phyloP scores from a whole-genome alignment of 2,113 vertebrate species.

The Macroglossus sobrinus region DNA sequence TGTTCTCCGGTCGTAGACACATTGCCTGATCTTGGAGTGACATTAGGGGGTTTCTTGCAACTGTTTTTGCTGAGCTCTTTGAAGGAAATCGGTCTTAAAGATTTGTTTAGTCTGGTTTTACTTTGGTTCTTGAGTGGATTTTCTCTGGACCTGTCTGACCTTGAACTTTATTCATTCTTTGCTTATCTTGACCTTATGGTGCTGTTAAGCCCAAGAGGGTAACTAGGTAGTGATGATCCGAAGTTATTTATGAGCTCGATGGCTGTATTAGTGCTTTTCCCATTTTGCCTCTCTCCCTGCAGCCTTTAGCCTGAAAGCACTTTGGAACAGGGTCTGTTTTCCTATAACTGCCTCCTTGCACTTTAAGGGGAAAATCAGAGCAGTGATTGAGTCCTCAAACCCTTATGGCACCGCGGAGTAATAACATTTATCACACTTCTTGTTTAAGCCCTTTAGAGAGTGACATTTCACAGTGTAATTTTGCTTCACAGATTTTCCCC shows the following conservation, averaged over 20 bases:
- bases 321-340: conserved; percentile 39
- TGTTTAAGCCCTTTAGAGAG: conserved; percentile 68
- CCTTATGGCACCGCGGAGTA: conserved; percentile 36
- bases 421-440: conserved; percentile 67
- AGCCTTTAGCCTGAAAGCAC: conserved; percentile 41
- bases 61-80: conserved; percentile 28
- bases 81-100: conserved; percentile 25
- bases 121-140: background rate
- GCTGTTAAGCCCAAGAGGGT: conserved; percentile 14
- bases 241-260: conserved; percentile 11
- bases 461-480: conserved; percentile 72
- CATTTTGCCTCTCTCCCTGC: background rate
- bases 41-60: conserved; percentile 15
- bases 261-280: conserved; percentile 11
- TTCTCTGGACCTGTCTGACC: conserved; percentile 27
- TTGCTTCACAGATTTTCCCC: conserved; percentile 63
- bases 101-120: background rate
- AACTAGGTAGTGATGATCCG: background rate
- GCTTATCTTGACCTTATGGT: background rate
- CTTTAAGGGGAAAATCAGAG: conserved; percentile 56
- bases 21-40: conserved; percentile 29
- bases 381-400: conserved; percentile 47
- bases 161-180: conserved; percentile 30
- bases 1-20: conserved; percentile 47
- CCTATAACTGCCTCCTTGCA: conserved; percentile 31